A percentile compares a stretch with the other conserved stretches of the same genome.
phyloP scores from a whole-genome alignment of 1,140 invertebrate genomes.

The Chironomus tepperi region DNA sequence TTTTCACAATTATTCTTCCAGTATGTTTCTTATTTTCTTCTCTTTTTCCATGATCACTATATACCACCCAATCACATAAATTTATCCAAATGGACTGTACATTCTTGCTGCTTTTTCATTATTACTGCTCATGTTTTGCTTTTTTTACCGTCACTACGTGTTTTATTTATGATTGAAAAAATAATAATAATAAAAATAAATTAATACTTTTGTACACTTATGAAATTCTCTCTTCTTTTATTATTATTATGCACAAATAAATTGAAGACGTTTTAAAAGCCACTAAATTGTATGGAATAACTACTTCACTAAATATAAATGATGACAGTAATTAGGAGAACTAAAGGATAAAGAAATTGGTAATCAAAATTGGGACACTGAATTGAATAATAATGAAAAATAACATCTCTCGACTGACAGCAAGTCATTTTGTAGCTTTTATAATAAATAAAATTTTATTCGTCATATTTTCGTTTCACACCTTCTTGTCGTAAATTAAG shows the following conservation, averaged over 20 bases:
- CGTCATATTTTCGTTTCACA: too few relatives aligned
- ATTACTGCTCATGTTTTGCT: background rate
- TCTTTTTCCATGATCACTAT: background rate
- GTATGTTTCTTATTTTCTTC: background rate
- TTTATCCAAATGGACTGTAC: slow-evolving; percentile 5
- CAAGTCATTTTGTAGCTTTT: too few relatives aligned
- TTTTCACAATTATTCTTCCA: background rate
- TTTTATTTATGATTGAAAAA: slow-evolving; percentile 10
- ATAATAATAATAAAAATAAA: background rate
- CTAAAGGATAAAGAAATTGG: background rate
- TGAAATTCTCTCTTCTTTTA: too few relatives aligned
- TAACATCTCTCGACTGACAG: background rate
- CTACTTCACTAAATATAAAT: background rate
- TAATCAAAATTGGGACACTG: background rate
- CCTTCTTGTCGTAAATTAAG: too few relatives aligned
- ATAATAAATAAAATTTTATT: too few relatives aligned
- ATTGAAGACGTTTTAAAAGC: background rate
- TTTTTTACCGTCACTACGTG: slow-evolving; percentile 5
- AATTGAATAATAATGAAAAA: background rate
- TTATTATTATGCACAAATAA: too few relatives aligned
- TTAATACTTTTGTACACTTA: slow-evolving; percentile 1
- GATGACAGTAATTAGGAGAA: background rate
- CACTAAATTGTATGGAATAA: background rate
- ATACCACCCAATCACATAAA: slow-evolving; percentile 12
- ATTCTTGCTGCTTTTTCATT: background rate